These are phyloP conservation scores for Odontocolon sp. DNA, from an alignment of 2,888 invertebrate species.

Conservation along the genomic window DNA sequence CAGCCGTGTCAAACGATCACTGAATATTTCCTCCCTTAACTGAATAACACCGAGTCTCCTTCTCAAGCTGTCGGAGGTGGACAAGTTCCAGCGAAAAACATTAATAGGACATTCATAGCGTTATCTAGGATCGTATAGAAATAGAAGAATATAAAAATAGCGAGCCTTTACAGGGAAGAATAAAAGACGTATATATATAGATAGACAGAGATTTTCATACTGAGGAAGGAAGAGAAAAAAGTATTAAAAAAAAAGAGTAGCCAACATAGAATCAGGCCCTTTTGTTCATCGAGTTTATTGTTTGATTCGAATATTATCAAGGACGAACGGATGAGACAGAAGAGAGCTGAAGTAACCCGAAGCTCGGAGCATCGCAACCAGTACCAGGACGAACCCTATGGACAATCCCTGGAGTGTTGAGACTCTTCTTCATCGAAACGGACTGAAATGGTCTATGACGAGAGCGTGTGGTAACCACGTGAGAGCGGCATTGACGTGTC, in stretches of 20 bases:
- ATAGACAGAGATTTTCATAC: neutral
- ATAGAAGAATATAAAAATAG: too few relatives aligned
- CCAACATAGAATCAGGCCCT: constrained; percentile 15
- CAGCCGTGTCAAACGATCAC: constrained; percentile 37
- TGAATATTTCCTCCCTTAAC: constrained; percentile 27
- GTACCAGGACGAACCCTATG: neutral
- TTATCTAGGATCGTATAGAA: too few relatives aligned
- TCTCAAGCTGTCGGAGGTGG: neutral
- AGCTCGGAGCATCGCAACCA: constrained; percentile 16
- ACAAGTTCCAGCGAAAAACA: neutral
- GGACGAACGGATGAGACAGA: constrained; percentile 29
- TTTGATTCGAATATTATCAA: constrained; percentile 54
- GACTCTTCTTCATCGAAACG: constrained; percentile 18
- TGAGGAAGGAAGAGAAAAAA: constrained; percentile 19
- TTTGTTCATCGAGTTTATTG: constrained; percentile 55
- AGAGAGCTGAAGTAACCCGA: constrained; percentile 12
- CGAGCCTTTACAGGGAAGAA: too few relatives aligned
- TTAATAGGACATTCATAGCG: neutral
- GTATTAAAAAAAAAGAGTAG: constrained; percentile 25
- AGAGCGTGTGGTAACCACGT: constrained; percentile 4
- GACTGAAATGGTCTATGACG: constrained; percentile 43
- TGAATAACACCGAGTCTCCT: neutral
- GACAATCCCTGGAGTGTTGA: constrained; percentile 1
- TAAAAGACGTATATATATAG: too few relatives aligned
- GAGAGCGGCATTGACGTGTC: constrained; percentile 49